A percentile compares a stretch with the other conserved stretches of the same genome.
Evolutionary conservation across 2,888 invertebrate species (phyloP).

Genomic region (Lysandra coridon): DNA sequence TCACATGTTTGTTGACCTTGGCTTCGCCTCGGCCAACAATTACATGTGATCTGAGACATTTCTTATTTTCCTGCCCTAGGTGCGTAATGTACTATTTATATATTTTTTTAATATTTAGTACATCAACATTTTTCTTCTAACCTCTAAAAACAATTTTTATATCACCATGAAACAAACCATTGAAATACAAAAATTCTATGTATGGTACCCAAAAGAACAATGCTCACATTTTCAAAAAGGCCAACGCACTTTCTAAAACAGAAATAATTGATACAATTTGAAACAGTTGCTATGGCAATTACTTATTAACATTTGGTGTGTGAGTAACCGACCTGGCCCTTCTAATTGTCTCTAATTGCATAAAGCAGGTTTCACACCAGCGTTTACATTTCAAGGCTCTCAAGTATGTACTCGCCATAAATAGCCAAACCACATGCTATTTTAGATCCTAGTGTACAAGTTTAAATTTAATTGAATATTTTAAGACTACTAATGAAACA

Average conservation of each 20-base stretch:
- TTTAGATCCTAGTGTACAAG: background rate
- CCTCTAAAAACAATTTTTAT: too few relatives aligned
- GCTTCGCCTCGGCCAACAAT: too few relatives aligned
- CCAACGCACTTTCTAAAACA: background rate
- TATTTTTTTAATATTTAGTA: too few relatives aligned
- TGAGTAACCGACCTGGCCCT: constrained; percentile 27
- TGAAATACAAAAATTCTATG: background rate
- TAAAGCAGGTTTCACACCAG: constrained; percentile 13
- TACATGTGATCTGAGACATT: too few relatives aligned
- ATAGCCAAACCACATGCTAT: background rate
- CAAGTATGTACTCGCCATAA: background rate
- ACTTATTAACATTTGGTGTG: constrained; percentile 10
- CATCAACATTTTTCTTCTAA: background rate
- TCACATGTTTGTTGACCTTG: too few relatives aligned
- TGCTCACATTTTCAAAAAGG: background rate
- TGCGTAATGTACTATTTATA: too few relatives aligned
- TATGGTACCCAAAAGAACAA: background rate
- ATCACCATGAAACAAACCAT: background rate
- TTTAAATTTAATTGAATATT: too few relatives aligned
- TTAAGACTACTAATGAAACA: too few relatives aligned
- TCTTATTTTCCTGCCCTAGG: too few relatives aligned
- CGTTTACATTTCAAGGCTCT: background rate
- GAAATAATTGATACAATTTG: constrained; percentile 2
- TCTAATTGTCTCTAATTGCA: constrained; percentile 32
- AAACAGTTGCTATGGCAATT: constrained; percentile 32